These are phyloP conservation scores for Lepus townsendii DNA, from an alignment of 2,797 vertebrate genomes.

Conservation along the genomic window DNA sequence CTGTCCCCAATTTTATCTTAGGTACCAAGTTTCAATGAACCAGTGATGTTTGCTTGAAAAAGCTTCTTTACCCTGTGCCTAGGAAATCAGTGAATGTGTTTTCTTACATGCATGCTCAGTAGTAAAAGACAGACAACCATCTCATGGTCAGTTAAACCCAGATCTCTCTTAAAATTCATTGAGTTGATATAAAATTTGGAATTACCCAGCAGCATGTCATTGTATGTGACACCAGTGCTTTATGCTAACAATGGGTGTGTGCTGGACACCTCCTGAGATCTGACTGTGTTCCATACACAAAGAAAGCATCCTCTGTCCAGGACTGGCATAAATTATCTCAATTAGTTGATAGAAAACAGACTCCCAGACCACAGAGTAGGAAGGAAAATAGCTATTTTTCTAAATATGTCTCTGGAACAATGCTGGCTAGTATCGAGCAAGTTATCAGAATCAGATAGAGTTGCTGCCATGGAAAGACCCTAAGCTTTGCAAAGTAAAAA, in stretches of 20 bases:
- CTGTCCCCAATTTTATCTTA: neutral
- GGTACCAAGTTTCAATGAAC: neutral
- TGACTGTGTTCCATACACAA: neutral
- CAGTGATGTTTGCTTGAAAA: neutral
- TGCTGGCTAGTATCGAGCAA: neutral
- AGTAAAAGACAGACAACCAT: neutral
- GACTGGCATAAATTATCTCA: neutral
- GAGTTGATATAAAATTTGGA: neutral
- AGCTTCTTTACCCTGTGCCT: neutral
- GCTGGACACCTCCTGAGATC: neutral
- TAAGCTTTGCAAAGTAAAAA: too few relatives aligned
- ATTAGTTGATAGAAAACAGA: neutral
- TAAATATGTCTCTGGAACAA: neutral
- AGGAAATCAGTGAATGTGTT: neutral
- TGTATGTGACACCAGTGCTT: neutral
- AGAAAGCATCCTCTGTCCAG: neutral
- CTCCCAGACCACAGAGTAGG: neutral
- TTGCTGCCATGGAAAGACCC: neutral
- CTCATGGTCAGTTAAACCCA: neutral
- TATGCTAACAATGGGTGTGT: neutral
- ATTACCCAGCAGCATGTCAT: neutral
- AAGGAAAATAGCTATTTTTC: neutral
- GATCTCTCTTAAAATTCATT: neutral
- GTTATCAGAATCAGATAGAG: neutral
- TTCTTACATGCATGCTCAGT: rapidly evolving